These are phyloP conservation scores for Hecatera dysodea DNA, from an alignment of 2,888 invertebrate genomes.

Conservation along the genomic window DNA sequence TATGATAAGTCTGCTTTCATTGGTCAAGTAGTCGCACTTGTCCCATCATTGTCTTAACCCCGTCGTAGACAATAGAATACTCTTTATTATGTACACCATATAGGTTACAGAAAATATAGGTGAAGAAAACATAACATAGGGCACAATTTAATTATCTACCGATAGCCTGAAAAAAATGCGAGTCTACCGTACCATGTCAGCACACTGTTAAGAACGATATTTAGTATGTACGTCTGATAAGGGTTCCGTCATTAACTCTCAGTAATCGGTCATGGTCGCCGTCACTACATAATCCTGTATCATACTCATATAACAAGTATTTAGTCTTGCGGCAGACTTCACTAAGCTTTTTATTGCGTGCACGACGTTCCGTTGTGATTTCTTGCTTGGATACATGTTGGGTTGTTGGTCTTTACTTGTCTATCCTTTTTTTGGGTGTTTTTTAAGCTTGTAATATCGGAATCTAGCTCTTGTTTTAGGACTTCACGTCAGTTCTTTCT, in stretches of 20 bases:
- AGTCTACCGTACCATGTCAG: not conserved
- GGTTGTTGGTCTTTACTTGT: not conserved
- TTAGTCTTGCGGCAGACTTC: conserved; percentile 14
- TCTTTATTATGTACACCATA: too few species aligned
- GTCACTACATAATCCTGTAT: conserved; percentile 20
- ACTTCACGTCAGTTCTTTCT: not conserved
- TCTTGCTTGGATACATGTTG: not conserved
- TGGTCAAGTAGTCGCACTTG: too few species aligned
- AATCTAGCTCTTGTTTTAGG: not conserved
- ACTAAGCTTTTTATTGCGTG: conserved; percentile 47
- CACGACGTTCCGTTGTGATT: conserved; percentile 19
- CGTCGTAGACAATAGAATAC: too few species aligned
- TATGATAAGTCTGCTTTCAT: too few species aligned
- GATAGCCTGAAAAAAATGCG: not conserved
- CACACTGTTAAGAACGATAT: conserved; percentile 14
- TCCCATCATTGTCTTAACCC: too few species aligned
- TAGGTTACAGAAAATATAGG: too few species aligned
- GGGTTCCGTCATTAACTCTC: conserved; percentile 18
- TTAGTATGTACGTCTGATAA: conserved; percentile 15
- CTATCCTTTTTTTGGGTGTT: not conserved
- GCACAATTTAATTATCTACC: too few species aligned
- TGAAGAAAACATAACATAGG: too few species aligned
- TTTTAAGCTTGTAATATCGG: not conserved
- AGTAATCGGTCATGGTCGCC: conserved; percentile 56
- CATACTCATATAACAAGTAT: conserved; percentile 33